Evolutionary conservation across 2,888 invertebrate species (phyloP).

Genomic region (Orthosia gothica): DNA sequence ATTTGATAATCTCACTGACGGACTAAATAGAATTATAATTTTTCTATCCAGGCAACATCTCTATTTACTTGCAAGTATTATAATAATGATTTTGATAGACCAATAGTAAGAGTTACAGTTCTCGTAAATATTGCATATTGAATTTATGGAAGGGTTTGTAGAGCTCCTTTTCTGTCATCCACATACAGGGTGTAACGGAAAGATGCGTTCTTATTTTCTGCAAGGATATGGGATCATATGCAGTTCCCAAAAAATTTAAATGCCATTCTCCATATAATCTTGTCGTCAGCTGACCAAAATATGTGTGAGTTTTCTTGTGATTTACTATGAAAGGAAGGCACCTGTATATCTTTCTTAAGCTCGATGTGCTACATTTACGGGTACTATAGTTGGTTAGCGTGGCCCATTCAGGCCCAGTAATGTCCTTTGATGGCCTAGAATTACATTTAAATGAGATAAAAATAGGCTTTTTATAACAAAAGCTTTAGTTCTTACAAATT

Average conservation of each 20-base stretch:
- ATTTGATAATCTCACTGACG: no score
- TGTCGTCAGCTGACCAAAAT: no score
- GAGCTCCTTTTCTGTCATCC: neutral
- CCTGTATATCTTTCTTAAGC: no score
- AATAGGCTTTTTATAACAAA: constrained; percentile 8
- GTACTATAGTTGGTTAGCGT: neutral
- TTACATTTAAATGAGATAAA: neutral
- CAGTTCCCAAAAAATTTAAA: no score
- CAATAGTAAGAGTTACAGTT: neutral
- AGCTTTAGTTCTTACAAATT: neutral
- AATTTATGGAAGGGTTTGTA: neutral
- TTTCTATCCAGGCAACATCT: no score
- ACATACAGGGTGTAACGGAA: no score
- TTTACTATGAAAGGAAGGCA: no score
- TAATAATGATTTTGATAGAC: constrained; percentile 16
- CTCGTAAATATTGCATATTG: neutral
- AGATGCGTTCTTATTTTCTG: no score
- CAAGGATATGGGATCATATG: no score
- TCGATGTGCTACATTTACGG: neutral
- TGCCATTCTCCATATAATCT: no score
- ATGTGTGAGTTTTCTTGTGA: no score
- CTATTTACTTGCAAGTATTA: constrained; percentile 31
- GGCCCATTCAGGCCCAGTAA: neutral
- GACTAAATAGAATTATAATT: no score
- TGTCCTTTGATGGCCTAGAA: constrained; percentile 20